Evolutionary conservation across 2,113 vertebrate genomes (phyloP), one percentile per base, ranked within the genome.

Genomic region (Halcyon senegalensis): DNA sequence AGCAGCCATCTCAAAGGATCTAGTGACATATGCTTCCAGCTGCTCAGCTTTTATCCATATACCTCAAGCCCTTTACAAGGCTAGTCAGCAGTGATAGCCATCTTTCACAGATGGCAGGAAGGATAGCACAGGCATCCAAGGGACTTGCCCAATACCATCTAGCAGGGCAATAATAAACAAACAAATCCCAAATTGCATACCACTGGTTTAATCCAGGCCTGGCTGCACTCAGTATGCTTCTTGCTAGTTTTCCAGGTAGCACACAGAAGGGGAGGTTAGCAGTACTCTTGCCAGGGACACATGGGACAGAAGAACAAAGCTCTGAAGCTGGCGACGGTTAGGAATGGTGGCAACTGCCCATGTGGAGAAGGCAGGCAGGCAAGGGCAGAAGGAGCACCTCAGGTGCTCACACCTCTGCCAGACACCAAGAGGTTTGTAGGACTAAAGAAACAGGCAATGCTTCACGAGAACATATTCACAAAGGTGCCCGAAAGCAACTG

Each of bases 401-500:
- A 37, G 48, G 59, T 60, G 48, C 31, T 59, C 30, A 25, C 23
- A 48, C 31, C 46, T 33, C 39, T 3, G 6, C 10, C 64, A 85
- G 48, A 78, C 2, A 3, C 51, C 24, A 56, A 48, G 48, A 33
- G 0, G 0, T n/a, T 67, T 41, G 33, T 1, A 43, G 37, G 18
- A 51, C 11, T 48, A 55, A 82, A 73, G 70, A 89, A 89, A 64
- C 0, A 59, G 31, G n/a, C 43, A 56, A n/a, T 39, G 28, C 8
- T 31, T n/a, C 1, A 0, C 5, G 7, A 59, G 23, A 89, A 13
- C 3, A 17, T 0, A 1, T 73, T 84, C 0, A 1, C 31, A 51
- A 43, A 24, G 44, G 27, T 43, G 76, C 53, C n/a, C 0, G 0
- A 77, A 23, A 82, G 37, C 59, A 73, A 43, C 60, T 24, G 43